Percentiles rank a stretch among this genome's conserved stretches.
Conservation (phyloP, 2,888 invertebrate genomes). For the Ophioninae sp. region DNA sequence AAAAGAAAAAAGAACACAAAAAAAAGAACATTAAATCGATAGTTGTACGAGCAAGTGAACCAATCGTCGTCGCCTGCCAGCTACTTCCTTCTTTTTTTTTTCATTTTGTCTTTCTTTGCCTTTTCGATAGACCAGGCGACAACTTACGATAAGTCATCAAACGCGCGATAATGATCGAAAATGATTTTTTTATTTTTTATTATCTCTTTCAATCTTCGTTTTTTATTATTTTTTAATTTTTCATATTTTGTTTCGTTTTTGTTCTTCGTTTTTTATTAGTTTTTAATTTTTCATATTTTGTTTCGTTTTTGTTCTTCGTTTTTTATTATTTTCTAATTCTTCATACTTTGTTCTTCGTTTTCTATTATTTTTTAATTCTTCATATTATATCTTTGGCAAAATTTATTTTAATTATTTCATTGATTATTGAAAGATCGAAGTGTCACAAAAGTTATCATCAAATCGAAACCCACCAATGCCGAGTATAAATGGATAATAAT, state of each 20-base stretch:
- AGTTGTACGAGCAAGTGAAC: constrained; percentile 31
- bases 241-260: too few species aligned
- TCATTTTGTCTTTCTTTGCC: too few species aligned
- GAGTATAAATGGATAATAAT: too few species aligned
- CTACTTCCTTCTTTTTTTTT: background rate
- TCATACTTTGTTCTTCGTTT: too few species aligned
- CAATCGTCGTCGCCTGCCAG: constrained; percentile 21
- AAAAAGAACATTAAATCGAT: constrained; percentile 42
- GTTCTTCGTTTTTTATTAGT: too few species aligned
- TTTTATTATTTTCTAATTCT: too few species aligned
- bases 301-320: too few species aligned
- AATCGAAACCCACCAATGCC: too few species aligned
- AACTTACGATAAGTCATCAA: constrained; percentile 9
- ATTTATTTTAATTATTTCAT: background rate
- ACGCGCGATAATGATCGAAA: background rate
- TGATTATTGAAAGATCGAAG: too few species aligned
- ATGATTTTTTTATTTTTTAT: background rate
- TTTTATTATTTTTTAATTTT: too few species aligned
- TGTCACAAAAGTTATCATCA: too few species aligned
- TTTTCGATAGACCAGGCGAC: constrained; percentile 3
- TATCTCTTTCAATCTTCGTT: background rate
- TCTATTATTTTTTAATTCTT: background rate
- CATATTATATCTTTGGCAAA: background rate
- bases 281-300: too few species aligned
- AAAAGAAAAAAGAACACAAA: background rate